These are phyloP conservation scores for Anniella stebbinsi DNA, from an alignment of 2,797 vertebrate species.

Conservation along the genomic window DNA sequence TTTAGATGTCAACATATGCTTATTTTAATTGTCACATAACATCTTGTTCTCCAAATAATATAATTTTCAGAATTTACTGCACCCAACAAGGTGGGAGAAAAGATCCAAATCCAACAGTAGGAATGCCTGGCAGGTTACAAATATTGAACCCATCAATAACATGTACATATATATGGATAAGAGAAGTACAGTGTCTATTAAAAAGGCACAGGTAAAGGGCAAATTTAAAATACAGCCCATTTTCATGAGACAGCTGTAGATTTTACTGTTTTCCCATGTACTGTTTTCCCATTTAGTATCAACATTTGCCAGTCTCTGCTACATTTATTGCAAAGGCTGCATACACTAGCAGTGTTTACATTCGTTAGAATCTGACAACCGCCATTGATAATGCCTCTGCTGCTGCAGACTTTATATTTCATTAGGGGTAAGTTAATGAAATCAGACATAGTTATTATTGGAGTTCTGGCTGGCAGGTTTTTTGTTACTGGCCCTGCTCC, in stretches of 20 bases:
- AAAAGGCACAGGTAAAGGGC: not conserved
- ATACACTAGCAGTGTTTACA: not conserved
- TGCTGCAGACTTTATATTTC: not conserved
- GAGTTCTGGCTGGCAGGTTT: not conserved
- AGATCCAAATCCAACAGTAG: not conserved
- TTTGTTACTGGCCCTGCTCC: not conserved
- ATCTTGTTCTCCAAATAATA: not conserved
- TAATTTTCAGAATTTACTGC: not conserved
- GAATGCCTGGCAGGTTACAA: too few species aligned
- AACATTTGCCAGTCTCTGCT: slow-evolving; percentile 4
- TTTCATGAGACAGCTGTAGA: slow-evolving; percentile 15
- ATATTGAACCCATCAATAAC: not conserved
- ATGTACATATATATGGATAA: not conserved
- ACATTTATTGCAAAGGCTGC: slow-evolving; percentile 5
- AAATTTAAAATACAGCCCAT: slow-evolving; percentile 44
- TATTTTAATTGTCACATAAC: not conserved
- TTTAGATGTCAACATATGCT: not conserved
- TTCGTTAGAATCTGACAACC: not conserved
- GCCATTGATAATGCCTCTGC: not conserved
- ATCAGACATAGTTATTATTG: not conserved
- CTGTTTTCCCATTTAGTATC: rapidly evolving
- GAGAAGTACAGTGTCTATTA: not conserved
- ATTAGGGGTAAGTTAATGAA: not conserved
- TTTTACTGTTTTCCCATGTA: not conserved
- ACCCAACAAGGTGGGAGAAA: too few species aligned